phyloP scores from a whole-genome alignment of 1,140 invertebrate species.

The Sweltsa coloradensis region DNA sequence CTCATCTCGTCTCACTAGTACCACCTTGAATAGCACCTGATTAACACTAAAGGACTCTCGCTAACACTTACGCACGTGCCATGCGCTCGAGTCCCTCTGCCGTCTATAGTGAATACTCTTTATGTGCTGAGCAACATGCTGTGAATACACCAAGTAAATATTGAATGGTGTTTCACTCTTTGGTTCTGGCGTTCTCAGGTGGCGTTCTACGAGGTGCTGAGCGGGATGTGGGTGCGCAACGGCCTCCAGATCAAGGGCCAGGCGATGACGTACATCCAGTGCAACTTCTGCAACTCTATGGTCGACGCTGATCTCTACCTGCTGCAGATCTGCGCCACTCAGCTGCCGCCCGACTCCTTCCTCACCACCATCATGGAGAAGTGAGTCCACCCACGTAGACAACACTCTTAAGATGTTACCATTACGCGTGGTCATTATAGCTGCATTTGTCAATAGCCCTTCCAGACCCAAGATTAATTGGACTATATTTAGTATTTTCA shows the following conservation, averaged over 20 bases:
- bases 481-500: too few relatives aligned
- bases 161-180: too few relatives aligned
- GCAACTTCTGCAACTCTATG: conserved; percentile 97
- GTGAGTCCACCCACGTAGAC: conserved; percentile 35
- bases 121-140: too few relatives aligned
- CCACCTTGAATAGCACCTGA: too few relatives aligned
- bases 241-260: conserved; percentile 95
- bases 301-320: conserved; percentile 93
- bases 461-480: conserved; percentile 11
- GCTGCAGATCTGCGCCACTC: conserved; percentile 81
- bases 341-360: conserved; percentile 74
- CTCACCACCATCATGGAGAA: conserved; percentile 78
- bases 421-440: too few relatives aligned
- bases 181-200: conserved; percentile 46
- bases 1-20: too few relatives aligned
- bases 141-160: too few relatives aligned
- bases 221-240: conserved; percentile 90
- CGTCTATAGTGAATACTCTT: too few relatives aligned
- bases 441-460: too few relatives aligned
- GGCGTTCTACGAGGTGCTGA: conserved; percentile 87
- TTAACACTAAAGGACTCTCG: too few relatives aligned
- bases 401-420: background rate
- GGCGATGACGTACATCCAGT: conserved; percentile 97
- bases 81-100: too few relatives aligned
- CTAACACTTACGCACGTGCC: too few relatives aligned